A percentile compares a stretch with the other conserved stretches of the same genome.
These are phyloP conservation scores for Rhagoletis pomonella DNA, from an alignment of 1,140 invertebrate species.

Conservation along the genomic window DNA sequence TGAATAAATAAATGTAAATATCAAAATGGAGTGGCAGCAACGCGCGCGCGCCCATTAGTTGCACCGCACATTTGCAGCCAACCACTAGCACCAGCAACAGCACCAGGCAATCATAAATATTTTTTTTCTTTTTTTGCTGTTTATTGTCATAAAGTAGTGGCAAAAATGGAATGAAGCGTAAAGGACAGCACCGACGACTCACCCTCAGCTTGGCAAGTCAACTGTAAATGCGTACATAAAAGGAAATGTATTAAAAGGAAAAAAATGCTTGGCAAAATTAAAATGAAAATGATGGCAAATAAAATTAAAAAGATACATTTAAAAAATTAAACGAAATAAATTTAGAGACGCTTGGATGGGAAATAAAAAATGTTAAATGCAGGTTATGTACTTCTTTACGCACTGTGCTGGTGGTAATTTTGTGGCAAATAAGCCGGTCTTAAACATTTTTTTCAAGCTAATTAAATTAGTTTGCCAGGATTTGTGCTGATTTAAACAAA, in stretches of 20 bases:
- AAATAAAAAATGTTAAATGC: too few species aligned
- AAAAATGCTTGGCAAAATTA: constrained; percentile 9
- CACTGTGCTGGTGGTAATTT: too few species aligned
- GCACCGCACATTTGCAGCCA: too few species aligned
- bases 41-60: too few species aligned
- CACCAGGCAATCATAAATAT: not conserved
- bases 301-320: constrained; percentile 8
- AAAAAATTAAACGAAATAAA: too few species aligned
- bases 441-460: too few species aligned
- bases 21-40: constrained; percentile 35
- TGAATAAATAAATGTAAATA: constrained; percentile 38
- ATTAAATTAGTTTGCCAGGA: too few species aligned
- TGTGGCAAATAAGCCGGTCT: too few species aligned
- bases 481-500: too few species aligned
- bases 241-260: not conserved
- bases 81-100: too few species aligned
- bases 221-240: constrained; percentile 1
- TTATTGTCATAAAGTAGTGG: constrained; percentile 12
- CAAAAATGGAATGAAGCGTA: not conserved
- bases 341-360: too few species aligned
- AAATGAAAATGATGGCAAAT: constrained; percentile 46
- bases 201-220: not conserved
- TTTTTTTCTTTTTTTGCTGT: not conserved
- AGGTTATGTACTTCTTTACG: too few species aligned
- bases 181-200: not conserved